phyloP scores from a whole-genome alignment of 2,113 vertebrate genomes.

The Rhombomys opimus region DNA sequence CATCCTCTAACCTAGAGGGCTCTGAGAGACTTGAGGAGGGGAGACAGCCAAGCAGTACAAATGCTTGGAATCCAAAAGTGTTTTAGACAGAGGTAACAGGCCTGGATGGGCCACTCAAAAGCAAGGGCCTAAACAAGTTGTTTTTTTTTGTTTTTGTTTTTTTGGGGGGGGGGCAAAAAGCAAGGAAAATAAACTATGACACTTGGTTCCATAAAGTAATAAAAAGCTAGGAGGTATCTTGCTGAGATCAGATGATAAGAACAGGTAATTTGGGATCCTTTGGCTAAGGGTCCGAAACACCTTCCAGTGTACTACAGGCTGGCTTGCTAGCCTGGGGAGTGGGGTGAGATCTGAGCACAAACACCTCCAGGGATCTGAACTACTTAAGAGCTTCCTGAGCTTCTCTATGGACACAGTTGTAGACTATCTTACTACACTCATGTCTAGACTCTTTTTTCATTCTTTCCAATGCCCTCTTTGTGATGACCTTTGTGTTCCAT shows the following conservation, averaged over 20 bases:
- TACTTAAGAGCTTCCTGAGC: rapidly evolving
- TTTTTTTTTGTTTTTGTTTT: neutral
- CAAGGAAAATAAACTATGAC: neutral
- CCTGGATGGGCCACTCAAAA: neutral
- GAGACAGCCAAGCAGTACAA: neutral
- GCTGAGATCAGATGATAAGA: neutral
- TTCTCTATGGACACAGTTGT: rapidly evolving
- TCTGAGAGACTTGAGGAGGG: neutral
- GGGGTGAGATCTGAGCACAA: too few species aligned
- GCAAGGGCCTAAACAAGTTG: too few species aligned
- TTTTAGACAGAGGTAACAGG: neutral
- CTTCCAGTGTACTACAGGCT: neutral
- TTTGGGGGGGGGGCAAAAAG: neutral
- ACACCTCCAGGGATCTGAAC: rapidly evolving
- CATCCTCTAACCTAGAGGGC: neutral
- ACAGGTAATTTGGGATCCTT: too few species aligned
- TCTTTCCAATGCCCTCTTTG: neutral
- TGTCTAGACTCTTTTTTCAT: neutral
- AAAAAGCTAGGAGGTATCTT: neutral
- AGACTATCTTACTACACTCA: rapidly evolving
- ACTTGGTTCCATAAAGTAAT: neutral
- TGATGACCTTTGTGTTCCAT: too few species aligned
- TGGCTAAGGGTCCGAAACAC: neutral
- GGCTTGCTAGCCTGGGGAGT: neutral
- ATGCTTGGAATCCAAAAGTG: neutral